A percentile compares a stretch with the other conserved stretches of the same genome.
Evolutionary conservation across 2,888 invertebrate species (phyloP).

Genomic region (Spilarctia lutea): DNA sequence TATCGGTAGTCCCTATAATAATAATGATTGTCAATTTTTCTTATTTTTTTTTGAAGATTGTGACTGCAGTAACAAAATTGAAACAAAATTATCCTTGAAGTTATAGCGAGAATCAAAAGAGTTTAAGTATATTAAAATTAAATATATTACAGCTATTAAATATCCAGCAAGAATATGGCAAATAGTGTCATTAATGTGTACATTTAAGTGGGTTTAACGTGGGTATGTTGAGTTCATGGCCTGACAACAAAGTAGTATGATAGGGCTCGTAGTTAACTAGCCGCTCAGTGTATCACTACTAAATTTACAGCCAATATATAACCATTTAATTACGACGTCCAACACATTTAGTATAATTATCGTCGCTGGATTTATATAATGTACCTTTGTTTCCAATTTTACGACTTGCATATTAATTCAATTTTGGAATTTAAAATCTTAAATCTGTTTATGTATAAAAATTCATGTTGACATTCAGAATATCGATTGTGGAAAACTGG

Average conservation of each 20-base stretch:
- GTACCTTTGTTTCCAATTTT: slow-evolving; percentile 72
- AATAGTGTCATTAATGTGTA: slow-evolving; percentile 27
- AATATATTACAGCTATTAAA: slow-evolving; percentile 15
- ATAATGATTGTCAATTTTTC: no score
- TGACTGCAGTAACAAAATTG: not conserved
- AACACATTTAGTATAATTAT: slow-evolving; percentile 77
- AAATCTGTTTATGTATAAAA: slow-evolving; percentile 7
- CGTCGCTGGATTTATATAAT: slow-evolving; percentile 65
- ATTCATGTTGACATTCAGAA: slow-evolving; percentile 26
- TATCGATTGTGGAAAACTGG: slow-evolving; percentile 59
- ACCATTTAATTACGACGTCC: slow-evolving; percentile 69
- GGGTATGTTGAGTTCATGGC: slow-evolving; percentile 11
- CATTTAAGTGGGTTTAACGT: slow-evolving; percentile 43
- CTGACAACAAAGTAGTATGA: slow-evolving; percentile 36
- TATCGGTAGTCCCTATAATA: no score
- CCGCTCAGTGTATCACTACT: slow-evolving; percentile 51
- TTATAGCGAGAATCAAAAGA: not conserved
- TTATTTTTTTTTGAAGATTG: not conserved
- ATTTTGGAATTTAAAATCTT: slow-evolving; percentile 1
- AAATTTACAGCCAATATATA: slow-evolving; percentile 78
- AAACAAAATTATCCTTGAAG: not conserved
- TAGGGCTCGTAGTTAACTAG: slow-evolving; percentile 27
- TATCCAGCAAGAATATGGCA: slow-evolving; percentile 14
- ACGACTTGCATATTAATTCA: slow-evolving; percentile 55
- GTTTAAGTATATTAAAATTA: not conserved